Conservation (phyloP, 2,888 invertebrate genomes). For the Dynastes grantii region DNA sequence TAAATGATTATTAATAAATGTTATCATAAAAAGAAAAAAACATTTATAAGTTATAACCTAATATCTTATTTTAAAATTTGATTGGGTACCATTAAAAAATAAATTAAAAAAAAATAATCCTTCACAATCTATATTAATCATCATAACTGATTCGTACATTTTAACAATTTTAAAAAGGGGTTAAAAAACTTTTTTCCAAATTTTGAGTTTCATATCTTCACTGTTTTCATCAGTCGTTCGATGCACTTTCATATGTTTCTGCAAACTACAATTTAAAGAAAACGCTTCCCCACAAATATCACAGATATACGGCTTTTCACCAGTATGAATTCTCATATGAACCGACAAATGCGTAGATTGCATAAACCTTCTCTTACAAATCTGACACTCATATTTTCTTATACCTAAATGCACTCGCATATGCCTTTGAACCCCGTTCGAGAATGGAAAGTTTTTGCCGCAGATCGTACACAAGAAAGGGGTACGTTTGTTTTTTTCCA, state of each 20-base stretch:
- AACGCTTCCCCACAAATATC: constrained; percentile 69
- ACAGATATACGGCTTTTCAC: constrained; percentile 72
- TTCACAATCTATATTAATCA: too few species aligned
- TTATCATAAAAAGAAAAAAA: too few species aligned
- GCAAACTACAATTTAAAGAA: constrained; percentile 62
- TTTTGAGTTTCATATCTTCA: too few species aligned
- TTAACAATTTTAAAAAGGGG: too few species aligned
- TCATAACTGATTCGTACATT: too few species aligned
- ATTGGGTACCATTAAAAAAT: too few species aligned
- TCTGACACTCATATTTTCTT: constrained; percentile 66
- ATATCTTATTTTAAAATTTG: too few species aligned
- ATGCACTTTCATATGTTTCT: constrained; percentile 61
- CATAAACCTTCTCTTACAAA: constrained; percentile 68
- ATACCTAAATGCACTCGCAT: constrained; percentile 67
- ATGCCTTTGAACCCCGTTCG: constrained; percentile 66
- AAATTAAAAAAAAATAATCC: too few species aligned
- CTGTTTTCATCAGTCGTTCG: too few species aligned
- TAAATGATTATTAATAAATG: too few species aligned
- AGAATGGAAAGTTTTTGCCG: constrained; percentile 66
- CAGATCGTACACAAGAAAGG: constrained; percentile 67
- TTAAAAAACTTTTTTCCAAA: too few species aligned
- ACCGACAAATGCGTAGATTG: constrained; percentile 70
- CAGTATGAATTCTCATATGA: constrained; percentile 72
- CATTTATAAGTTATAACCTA: too few species aligned
- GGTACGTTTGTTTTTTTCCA: constrained; percentile 64